A percentile compares a stretch with the other conserved stretches of the same genome.
phyloP scores from a whole-genome alignment of 2,888 invertebrate species.

The Heliconius aoede region DNA sequence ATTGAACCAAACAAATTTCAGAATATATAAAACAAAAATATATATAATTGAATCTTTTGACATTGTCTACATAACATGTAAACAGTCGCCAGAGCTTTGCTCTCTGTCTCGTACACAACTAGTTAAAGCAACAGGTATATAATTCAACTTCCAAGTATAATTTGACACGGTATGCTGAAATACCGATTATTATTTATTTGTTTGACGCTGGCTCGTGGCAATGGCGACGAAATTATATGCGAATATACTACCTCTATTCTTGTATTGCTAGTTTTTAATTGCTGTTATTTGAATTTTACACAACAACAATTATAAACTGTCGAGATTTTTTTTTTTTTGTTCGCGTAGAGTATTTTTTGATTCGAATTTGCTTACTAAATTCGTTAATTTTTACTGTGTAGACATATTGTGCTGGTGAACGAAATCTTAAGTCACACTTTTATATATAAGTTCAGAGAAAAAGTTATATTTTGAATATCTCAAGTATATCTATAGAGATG shows the following conservation, averaged over 20 bases:
- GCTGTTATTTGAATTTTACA: not conserved
- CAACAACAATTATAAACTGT: too few species aligned
- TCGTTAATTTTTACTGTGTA: not conserved
- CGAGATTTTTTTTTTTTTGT: too few species aligned
- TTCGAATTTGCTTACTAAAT: too few species aligned
- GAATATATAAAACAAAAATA: too few species aligned
- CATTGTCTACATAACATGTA: not conserved
- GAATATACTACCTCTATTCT: not conserved
- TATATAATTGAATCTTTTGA: too few species aligned
- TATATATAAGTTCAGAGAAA: not conserved
- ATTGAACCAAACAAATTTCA: too few species aligned
- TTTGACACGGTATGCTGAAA: constrained; percentile 3
- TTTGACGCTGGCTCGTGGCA: constrained; percentile 27
- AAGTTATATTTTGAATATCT: not conserved
- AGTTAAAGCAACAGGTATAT: not conserved
- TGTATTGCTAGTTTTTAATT: not conserved
- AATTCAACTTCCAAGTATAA: constrained; percentile 5
- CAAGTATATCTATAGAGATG: not conserved
- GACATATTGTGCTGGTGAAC: not conserved
- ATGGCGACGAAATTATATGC: constrained; percentile 22
- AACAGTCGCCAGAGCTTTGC: not conserved
- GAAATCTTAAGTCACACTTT: not conserved
- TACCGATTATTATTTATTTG: constrained; percentile 18
- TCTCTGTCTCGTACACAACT: not conserved
- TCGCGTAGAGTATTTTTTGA: too few species aligned